These are phyloP conservation scores for Aphodius sticticus DNA, from an alignment of 2,888 invertebrate species.

Conservation along the genomic window DNA sequence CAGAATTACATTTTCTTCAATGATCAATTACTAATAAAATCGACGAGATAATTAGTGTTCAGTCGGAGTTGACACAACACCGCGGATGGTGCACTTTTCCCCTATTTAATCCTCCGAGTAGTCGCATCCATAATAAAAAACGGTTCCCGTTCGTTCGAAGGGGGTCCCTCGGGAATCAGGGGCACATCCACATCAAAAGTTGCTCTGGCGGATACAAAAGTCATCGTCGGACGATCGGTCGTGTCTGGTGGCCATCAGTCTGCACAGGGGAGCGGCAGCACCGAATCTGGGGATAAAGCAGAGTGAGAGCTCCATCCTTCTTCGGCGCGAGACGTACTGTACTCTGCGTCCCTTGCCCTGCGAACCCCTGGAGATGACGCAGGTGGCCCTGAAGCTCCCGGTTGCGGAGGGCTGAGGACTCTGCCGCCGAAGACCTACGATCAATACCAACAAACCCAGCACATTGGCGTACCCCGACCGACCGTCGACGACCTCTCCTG, in stretches of 20 bases:
- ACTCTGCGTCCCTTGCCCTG: constrained; percentile 54
- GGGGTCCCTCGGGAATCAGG: neutral
- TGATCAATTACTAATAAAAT: too few species aligned
- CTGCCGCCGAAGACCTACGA: constrained; percentile 42
- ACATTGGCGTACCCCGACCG: neutral
- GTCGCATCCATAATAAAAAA: neutral
- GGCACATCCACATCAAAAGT: neutral
- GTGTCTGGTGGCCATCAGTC: constrained; percentile 4
- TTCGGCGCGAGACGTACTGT: neutral
- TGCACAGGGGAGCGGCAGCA: neutral
- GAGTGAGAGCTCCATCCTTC: neutral
- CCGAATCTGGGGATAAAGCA: neutral
- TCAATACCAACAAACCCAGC: constrained; percentile 40
- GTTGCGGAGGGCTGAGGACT: constrained; percentile 40
- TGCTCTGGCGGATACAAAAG: neutral
- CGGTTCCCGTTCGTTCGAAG: neutral
- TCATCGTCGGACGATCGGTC: neutral
- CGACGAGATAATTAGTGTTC: too few species aligned
- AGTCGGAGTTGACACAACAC: too few species aligned
- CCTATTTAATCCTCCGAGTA: neutral
- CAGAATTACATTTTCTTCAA: too few species aligned
- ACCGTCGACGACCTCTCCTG: constrained; percentile 18
- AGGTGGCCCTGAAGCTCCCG: constrained; percentile 57
- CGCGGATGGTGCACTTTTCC: too few species aligned
- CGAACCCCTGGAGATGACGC: constrained; percentile 50